Evolutionary conservation across 1,140 invertebrate species (phyloP).

Genomic region (Megathymus violae): DNA sequence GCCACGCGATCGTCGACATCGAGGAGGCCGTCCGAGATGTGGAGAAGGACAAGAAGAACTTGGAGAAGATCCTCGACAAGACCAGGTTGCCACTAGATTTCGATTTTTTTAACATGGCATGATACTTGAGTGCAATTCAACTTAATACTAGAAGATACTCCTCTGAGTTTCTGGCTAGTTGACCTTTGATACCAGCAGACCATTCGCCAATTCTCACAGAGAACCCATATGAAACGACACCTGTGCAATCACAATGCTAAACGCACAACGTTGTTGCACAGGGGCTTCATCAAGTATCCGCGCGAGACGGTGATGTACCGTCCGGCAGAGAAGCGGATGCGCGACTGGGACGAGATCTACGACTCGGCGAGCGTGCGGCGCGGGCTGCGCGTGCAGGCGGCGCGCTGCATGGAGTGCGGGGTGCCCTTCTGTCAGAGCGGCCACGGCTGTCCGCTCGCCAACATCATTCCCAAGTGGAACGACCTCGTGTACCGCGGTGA

Average conservation of each 20-base stretch:
- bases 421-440: constrained; percentile 98
- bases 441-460: constrained; percentile 98
- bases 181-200: no score
- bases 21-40: constrained; percentile 80
- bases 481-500: constrained; percentile 97
- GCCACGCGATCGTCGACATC: constrained; percentile 74
- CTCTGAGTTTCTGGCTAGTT: no score
- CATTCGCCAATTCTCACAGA: no score
- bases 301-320: constrained; percentile 94
- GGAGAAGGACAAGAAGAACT: constrained; percentile 89
- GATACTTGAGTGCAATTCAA: no score
- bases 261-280: constrained; percentile 30
- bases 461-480: constrained; percentile 99
- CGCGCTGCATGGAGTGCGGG: constrained; percentile 99
- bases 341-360: constrained; percentile 99
- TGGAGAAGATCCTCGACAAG: constrained; percentile 94
- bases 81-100: constrained; percentile 89
- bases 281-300: constrained; percentile 98
- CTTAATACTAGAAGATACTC: no score
- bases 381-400: constrained; percentile 95
- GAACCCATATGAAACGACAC: no score
- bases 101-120: no score
- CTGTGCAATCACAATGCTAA: no score
- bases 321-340: constrained; percentile 90
- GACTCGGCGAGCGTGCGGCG: constrained; percentile 94